Percentiles rank a stretch among this genome's conserved stretches.
Conservation (phyloP, 2,113 vertebrate genomes). For the Bostrychus sinensis region DNA sequence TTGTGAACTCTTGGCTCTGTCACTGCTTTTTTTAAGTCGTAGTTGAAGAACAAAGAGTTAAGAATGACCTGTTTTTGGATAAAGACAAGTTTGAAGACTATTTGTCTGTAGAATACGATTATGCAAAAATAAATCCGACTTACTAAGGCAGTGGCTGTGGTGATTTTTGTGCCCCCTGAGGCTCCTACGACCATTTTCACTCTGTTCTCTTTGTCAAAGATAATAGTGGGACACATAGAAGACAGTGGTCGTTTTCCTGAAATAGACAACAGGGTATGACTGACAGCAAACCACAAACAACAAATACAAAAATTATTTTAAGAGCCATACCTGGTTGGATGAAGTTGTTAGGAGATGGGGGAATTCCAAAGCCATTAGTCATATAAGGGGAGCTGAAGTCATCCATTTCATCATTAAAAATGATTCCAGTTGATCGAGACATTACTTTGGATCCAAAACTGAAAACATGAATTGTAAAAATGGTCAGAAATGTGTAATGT, state of each 20-base stretch:
- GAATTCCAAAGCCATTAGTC: slow-evolving; percentile 85
- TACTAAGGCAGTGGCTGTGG: slow-evolving; percentile 91
- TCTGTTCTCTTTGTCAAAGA: slow-evolving; percentile 85
- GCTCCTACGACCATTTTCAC: slow-evolving; percentile 94
- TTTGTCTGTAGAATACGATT: background rate
- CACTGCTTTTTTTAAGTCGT: slow-evolving; percentile 85
- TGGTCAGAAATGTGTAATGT: background rate
- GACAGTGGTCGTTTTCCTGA: slow-evolving; percentile 92
- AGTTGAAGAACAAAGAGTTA: slow-evolving; percentile 90
- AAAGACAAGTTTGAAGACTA: background rate
- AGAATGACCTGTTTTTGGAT: slow-evolving; percentile 85
- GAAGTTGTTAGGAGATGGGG: slow-evolving; percentile 92
- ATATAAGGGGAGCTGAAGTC: slow-evolving; percentile 93
- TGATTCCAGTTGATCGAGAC: slow-evolving; percentile 88
- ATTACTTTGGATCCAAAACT: slow-evolving; percentile 94
- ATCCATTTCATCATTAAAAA: slow-evolving; percentile 96
- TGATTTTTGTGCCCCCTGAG: slow-evolving; percentile 93
- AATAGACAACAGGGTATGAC: slow-evolving; percentile 25
- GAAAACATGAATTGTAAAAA: slow-evolving; percentile 23
- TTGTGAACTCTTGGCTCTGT: slow-evolving; percentile 90
- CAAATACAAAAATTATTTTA: background rate
- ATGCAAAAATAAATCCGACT: slow-evolving; percentile 18
- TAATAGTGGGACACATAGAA: slow-evolving; percentile 90
- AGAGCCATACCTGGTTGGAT: slow-evolving; percentile 87
- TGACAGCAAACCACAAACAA: background rate